Percentiles rank a stretch among this genome's conserved stretches.
Conservation (phyloP, 2,797 vertebrate species). For the Myripristis jacobus region DNA sequence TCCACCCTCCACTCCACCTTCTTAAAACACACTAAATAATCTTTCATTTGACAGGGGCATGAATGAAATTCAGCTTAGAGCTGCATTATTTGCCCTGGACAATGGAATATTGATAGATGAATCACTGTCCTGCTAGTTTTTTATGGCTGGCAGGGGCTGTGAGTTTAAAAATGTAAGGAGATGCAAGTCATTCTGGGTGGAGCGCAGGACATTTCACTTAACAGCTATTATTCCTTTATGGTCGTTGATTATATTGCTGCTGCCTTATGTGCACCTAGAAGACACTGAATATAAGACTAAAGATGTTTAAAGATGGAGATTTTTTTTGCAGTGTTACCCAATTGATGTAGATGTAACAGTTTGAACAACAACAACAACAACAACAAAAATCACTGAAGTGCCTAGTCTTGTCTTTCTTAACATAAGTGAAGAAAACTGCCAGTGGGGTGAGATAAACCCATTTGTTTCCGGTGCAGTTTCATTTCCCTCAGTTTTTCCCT, state of each 20-base stretch:
- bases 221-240: constrained; percentile 35
- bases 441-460: no score
- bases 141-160: constrained; percentile 15
- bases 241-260: constrained; percentile 16
- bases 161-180: constrained; percentile 33
- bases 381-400: no score
- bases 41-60: constrained; percentile 85
- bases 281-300: no score
- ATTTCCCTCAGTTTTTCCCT: no score
- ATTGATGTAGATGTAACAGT: no score
- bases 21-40: constrained; percentile 90
- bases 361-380: no score
- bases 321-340: no score
- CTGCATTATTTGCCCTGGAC: constrained; percentile 80
- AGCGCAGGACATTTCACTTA: constrained; percentile 35
- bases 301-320: no score
- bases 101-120: constrained; percentile 84
- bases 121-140: constrained; percentile 56
- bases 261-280: constrained; percentile 3
- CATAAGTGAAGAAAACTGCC: no score
- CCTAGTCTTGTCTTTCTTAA: no score
- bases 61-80: constrained; percentile 85
- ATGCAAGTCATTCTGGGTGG: constrained; percentile 39
- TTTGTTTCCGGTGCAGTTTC: no score
- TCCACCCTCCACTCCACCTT: constrained; percentile 81